A percentile compares a stretch with the other conserved stretches of the same genome.
phyloP scores from a whole-genome alignment of 2,797 vertebrate genomes.

The Cynodonichthys magdalenae region DNA sequence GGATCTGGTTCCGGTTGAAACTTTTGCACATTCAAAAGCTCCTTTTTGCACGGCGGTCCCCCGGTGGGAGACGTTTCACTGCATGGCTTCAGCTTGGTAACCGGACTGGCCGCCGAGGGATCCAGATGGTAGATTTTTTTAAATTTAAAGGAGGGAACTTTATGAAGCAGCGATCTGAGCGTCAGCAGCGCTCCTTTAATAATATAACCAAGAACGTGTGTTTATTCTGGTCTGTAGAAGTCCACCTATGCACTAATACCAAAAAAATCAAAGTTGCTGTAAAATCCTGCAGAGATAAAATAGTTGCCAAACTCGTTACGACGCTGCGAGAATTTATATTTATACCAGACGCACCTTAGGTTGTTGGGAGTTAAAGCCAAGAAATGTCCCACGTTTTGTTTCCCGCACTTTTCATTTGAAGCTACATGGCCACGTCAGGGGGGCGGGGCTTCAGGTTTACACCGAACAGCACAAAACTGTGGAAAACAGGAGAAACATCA shows the following conservation, averaged over 20 bases:
- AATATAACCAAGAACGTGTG: slow-evolving; percentile 51
- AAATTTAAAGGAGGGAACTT: not conserved
- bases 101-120: not conserved
- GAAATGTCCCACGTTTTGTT: no score
- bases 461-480: slow-evolving; percentile 24
- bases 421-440: no score
- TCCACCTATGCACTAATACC: slow-evolving; percentile 82
- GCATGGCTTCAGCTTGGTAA: not conserved
- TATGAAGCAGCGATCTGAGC: not conserved
- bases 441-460: not conserved
- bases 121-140: no score
- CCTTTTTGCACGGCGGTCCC: slow-evolving; percentile 29
- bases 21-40: slow-evolving; percentile 61
- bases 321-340: slow-evolving; percentile 2
- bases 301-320: slow-evolving; percentile 51
- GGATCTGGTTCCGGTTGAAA: slow-evolving; percentile 14
- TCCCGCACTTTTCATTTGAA: not conserved
- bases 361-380: slow-evolving; percentile 2
- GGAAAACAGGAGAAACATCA: not conserved
- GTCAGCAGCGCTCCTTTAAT: slow-evolving; percentile 1
- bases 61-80: slow-evolving; percentile 28
- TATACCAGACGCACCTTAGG: not conserved
- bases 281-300: slow-evolving; percentile 34
- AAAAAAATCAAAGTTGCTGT: slow-evolving; percentile 82
- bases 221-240: slow-evolving; percentile 56